Evolutionary conservation across 2,113 vertebrate species (phyloP), one percentile per base, ranked within the genome.

Genomic region (Cygnus atratus): DNA sequence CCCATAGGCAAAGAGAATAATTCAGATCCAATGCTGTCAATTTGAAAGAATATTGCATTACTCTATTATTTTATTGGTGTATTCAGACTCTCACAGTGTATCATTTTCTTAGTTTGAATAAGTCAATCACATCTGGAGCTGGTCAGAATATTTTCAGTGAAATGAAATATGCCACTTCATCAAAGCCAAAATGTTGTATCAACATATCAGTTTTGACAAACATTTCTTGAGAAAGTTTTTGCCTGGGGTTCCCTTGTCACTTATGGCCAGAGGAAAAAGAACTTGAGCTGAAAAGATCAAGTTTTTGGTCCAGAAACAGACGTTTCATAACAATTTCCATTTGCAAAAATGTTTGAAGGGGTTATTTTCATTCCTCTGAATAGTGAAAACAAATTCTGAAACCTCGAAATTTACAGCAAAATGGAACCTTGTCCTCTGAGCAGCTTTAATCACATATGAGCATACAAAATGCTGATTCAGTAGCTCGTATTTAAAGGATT

Each of bases 151-250:
- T 87, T 93, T 96, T 91, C 73, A 92, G 71, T 83, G 87, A 93
- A 93, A 92, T 54, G 31, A 95, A 97, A 92, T 96, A 96, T 88
- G 54, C 73, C 87, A 92, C 92, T 91, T 97, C 90, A 94, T 96
- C 86, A 96, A 95, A 96, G 91, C 77, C 88, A 96, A 85, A 89
- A 91, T 82, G 76, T 81, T 96, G 92, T 96, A 96, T 95, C 89
- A 94, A 92, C 92, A 76, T 93, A 96, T 80, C 91, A 89, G 71
- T 89, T 94, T 93, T 93, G 88, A 96, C 88, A 96, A 92, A 91
- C 63, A 85, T 92, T 92, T 91, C 84, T 96, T 93, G 94, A 91
- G 88, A 96, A 95, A 80, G 81, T 66, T 92, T 94, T 93, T 93
- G 93, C 89, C 93, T 76, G 46, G 78, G 81, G 91, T 95, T 89